Base-by-base conservation (phyloP, 23 tunicate genomes). In the Trididemnum miniatum region DNA sequence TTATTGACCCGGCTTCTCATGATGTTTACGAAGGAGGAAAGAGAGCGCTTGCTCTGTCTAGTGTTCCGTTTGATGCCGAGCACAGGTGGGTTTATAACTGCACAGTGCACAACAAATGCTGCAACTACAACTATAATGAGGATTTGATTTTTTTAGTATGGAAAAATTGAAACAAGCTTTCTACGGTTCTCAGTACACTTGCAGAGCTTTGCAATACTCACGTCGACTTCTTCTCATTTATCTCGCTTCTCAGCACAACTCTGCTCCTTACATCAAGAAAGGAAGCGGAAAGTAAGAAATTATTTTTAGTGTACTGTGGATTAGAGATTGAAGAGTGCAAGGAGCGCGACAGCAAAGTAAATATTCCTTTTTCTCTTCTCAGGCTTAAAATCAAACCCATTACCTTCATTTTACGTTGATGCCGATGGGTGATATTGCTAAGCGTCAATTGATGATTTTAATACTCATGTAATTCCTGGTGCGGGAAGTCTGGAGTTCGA, bases 11-110 rank as follows among this genome's bases (percentile, higher is more conserved):
- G 0, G 86, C 74, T 26, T 65, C 97, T 25, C 97, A 91, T 71
- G 98, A 93, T 65, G 87, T 93, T 2, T 93, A 93, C 39, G 93
- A 36, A 40, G 86, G 90, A 34, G 98, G 98, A 54, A 84, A 76
- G 59, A 50, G 87, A 39, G 98, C 98, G 35, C 67, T 93, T 5
- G 89, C 93, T 31, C 88, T 93, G 36, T 88, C 98, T 49, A 51
- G 87, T 80, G 98, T 93, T 9, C 98, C 98, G 2, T 88, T 85
- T 80, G 89, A 93, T 54, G 72, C 88, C 20, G 51, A 73, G 35
- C 72, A 67, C 64, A 93, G 91, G 93, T 88, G 37, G 28, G 57
- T n/a, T n/a, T n/a, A n/a, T n/a, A n/a, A n/a, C n/a, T n/a, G n/a
- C n/a, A n/a, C n/a, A n/a, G n/a, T 49, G 57, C 57, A 49, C 57